Conservation (phyloP, 2,888 invertebrate species). For the Temnothorax rugatulus region DNA sequence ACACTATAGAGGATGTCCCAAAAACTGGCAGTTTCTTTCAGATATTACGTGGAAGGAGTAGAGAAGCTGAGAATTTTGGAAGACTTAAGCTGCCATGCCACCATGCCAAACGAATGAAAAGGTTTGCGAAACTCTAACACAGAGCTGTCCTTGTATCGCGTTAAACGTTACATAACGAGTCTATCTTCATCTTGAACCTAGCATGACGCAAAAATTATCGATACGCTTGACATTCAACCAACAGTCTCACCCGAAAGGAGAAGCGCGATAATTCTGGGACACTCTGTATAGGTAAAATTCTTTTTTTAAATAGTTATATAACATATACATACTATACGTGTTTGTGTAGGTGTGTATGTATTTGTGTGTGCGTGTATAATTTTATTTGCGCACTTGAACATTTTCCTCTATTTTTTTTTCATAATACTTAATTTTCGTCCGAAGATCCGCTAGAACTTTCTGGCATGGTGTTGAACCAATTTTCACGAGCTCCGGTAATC, state of each 20-base stretch:
- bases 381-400: slow-evolving; percentile 36
- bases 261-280: slow-evolving; percentile 32
- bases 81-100: slow-evolving; percentile 15
- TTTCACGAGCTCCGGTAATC: slow-evolving; percentile 86
- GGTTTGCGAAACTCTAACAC: not conserved
- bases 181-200: not conserved
- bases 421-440: slow-evolving; percentile 83
- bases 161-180: not conserved
- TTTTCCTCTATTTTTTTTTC: slow-evolving; percentile 30
- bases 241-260: slow-evolving; percentile 11
- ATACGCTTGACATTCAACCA: not conserved
- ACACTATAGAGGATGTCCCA: slow-evolving; percentile 50
- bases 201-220: slow-evolving; percentile 19
- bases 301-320: slow-evolving; percentile 21
- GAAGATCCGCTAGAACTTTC: slow-evolving; percentile 87
- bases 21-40: slow-evolving; percentile 41
- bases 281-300: slow-evolving; percentile 41
- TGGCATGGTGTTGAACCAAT: slow-evolving; percentile 88
- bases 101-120: slow-evolving; percentile 21
- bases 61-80: slow-evolving; percentile 27
- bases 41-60: not conserved
- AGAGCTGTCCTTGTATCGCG: not conserved
- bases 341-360: slow-evolving; percentile 20
- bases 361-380: slow-evolving; percentile 36
- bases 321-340: slow-evolving; percentile 25